phyloP scores from a whole-genome alignment of 2,113 vertebrate genomes.

The Tamias sibiricus region DNA sequence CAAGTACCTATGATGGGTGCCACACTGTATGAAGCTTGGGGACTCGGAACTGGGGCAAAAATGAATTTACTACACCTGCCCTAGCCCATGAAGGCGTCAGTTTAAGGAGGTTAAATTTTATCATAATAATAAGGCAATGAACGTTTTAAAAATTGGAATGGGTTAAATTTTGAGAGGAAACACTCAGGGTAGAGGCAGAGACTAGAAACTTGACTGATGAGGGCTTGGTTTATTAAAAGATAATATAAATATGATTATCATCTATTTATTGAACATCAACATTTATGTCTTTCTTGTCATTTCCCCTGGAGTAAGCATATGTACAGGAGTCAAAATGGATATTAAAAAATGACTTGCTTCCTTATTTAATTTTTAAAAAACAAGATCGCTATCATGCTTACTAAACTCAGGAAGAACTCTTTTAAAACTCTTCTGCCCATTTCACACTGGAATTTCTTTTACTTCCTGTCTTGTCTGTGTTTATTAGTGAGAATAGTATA shows the following conservation, averaged over 20 bases:
- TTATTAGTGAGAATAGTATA: not conserved
- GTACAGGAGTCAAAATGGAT: not conserved
- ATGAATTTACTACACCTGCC: not conserved
- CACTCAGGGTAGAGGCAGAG: not conserved
- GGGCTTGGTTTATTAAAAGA: not conserved
- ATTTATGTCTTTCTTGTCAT: not conserved
- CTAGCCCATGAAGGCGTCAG: not conserved
- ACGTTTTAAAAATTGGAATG: not conserved
- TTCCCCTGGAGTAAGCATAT: not conserved
- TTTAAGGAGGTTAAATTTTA: not conserved
- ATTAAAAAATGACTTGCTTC: constrained; percentile 3
- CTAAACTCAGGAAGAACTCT: not conserved
- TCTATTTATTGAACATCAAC: not conserved
- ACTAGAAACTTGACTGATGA: not conserved
- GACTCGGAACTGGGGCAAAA: not conserved
- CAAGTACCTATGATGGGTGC: not conserved
- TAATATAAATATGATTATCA: not conserved
- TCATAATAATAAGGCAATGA: not conserved
- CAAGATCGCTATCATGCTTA: not conserved
- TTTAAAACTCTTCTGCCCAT: not conserved
- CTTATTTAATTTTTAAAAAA: not conserved
- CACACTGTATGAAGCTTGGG: not conserved
- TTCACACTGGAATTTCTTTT: not conserved
- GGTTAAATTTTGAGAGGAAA: not conserved
- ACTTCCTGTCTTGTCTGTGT: not conserved